phyloP scores from a whole-genome alignment of 2,113 vertebrate genomes.

The Ceyx cyanopectus region DNA sequence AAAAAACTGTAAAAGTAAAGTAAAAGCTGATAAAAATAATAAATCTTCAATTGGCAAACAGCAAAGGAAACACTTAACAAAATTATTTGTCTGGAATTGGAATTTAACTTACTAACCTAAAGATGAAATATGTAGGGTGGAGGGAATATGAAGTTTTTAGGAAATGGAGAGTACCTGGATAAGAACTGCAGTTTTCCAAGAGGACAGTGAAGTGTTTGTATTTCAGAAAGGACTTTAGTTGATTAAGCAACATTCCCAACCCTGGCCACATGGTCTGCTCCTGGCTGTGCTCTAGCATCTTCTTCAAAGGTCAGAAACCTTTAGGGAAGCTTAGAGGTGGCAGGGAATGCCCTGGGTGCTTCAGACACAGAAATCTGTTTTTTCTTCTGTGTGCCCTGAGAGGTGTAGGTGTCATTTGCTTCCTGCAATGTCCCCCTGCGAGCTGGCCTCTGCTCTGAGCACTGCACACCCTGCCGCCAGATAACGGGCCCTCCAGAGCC shows the following conservation, averaged over 20 bases:
- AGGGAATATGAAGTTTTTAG: background rate
- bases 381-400: background rate
- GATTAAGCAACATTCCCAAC: background rate
- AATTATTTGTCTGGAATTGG: background rate
- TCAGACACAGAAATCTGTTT: background rate
- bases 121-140: background rate
- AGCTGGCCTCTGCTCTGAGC: background rate
- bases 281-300: background rate
- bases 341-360: background rate
- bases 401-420: background rate
- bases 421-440: fast-evolving
- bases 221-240: background rate
- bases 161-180: background rate
- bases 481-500: fast-evolving
- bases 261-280: background rate
- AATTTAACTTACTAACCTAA: background rate
- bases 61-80: background rate
- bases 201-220: background rate
- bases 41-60: background rate
- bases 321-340: background rate
- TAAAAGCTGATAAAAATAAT: conserved; percentile 5
- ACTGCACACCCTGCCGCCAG: fast-evolving
- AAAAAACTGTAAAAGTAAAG: no score
- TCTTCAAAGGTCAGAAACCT: background rate
- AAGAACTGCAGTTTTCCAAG: background rate